Evolutionary conservation across 2,888 invertebrate species (phyloP).

Genomic region (Lamellibrachia columna): DNA sequence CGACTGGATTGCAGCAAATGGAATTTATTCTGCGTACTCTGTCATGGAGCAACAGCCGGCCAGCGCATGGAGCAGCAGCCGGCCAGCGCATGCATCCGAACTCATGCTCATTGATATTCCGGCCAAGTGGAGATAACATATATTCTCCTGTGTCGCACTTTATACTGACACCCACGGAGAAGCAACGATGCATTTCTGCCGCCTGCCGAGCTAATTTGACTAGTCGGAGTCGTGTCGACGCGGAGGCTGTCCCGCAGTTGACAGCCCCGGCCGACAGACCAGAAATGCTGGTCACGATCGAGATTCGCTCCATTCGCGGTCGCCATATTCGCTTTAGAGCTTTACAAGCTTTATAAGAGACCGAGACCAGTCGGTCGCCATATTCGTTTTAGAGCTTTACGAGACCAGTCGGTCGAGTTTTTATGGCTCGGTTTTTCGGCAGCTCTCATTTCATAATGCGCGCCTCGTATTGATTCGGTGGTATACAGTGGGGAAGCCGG

Average conservation of each 20-base stretch:
- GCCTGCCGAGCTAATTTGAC: not conserved
- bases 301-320: not conserved
- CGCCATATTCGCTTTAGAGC: not conserved
- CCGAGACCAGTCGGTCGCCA: not conserved
- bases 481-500: not conserved
- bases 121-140: not conserved
- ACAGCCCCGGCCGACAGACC: not conserved
- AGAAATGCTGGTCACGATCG: constrained; percentile 4
- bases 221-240: not conserved
- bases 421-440: not conserved
- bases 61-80: not conserved
- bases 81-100: not conserved
- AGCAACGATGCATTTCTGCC: not conserved
- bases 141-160: not conserved
- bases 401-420: not conserved
- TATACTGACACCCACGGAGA: not conserved
- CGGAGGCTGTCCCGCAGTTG: not conserved
- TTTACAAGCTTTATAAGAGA: not conserved
- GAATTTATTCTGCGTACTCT: not conserved
- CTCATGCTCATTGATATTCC: not conserved
- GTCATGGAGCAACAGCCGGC: not conserved
- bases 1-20: not conserved
- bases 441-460: not conserved
- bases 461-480: not conserved
- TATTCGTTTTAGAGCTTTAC: not conserved